Percentiles rank a stretch among this genome's conserved stretches.
phyloP scores from a whole-genome alignment of 2,888 invertebrate species.

The Zygogramma bicolorata region DNA sequence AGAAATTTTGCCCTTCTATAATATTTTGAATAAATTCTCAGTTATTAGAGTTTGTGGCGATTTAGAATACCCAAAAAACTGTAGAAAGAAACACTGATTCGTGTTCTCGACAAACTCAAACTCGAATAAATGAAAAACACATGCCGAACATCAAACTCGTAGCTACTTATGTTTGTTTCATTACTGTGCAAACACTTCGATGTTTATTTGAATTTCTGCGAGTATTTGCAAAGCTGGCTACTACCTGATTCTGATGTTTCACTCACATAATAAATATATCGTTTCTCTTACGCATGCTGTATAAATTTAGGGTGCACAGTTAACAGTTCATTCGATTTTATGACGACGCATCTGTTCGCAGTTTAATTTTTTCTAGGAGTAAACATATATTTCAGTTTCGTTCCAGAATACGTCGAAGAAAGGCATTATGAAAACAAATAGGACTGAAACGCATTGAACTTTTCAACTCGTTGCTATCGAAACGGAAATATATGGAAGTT shows the following conservation, averaged over 20 bases:
- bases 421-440: constrained; percentile 4
- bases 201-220: background rate
- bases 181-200: no score
- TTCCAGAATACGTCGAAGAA: constrained; percentile 1
- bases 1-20: no score
- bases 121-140: no score
- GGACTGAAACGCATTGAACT: background rate
- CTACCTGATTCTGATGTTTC: background rate
- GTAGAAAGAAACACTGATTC: no score
- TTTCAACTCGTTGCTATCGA: background rate
- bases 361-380: constrained; percentile 11
- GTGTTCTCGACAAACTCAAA: no score
- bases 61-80: no score
- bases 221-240: background rate
- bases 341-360: background rate
- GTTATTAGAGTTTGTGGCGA: no score
- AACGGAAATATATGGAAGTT: background rate
- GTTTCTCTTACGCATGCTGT: background rate
- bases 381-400: constrained; percentile 18
- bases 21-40: no score
- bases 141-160: no score
- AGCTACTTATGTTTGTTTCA: no score
- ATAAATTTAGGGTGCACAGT: background rate
- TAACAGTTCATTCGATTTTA: background rate
- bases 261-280: background rate